These are phyloP conservation scores for Apodemia duryi DNA, from an alignment of 2,888 invertebrate species.

Conservation along the genomic window DNA sequence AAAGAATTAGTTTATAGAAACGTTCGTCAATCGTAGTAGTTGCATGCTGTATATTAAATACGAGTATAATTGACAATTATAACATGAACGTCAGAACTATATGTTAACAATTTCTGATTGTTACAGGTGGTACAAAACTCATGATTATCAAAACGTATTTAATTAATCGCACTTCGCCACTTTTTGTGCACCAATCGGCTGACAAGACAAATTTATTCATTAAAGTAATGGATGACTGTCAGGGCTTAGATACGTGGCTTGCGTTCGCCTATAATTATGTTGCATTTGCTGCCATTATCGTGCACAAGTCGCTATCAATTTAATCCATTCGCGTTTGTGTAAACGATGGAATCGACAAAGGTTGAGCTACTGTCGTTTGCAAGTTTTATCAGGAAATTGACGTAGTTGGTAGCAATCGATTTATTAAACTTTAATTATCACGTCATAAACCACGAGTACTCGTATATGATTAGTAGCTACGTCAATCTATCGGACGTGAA, in stretches of 20 bases:
- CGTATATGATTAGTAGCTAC: not conserved
- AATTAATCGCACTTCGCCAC: slow-evolving; percentile 25
- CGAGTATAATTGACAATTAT: too few species aligned
- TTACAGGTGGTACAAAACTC: not conserved
- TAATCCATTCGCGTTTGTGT: slow-evolving; percentile 58
- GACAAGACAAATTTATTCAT: slow-evolving; percentile 53
- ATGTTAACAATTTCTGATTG: too few species aligned
- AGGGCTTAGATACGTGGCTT: slow-evolving; percentile 30
- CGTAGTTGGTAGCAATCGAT: slow-evolving; percentile 31
- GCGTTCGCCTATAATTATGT: slow-evolving; percentile 46
- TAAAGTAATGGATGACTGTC: slow-evolving; percentile 49
- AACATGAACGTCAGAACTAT: too few species aligned
- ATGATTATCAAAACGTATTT: slow-evolving; percentile 34
- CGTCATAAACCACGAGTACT: slow-evolving; percentile 5
- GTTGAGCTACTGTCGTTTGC: slow-evolving; percentile 39
- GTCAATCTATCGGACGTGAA: not conserved
- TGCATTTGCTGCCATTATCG: slow-evolving; percentile 53
- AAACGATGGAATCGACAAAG: slow-evolving; percentile 40
- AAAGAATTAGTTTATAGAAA: too few species aligned
- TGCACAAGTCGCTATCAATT: slow-evolving; percentile 50
- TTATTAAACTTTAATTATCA: slow-evolving; percentile 26
- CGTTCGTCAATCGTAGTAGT: too few species aligned
- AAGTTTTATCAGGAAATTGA: slow-evolving; percentile 24
- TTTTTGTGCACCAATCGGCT: slow-evolving; percentile 36
- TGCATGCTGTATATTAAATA: too few species aligned